A percentile compares a stretch with the other conserved stretches of the same genome.
Evolutionary conservation across 2,113 vertebrate species (phyloP).

Genomic region (Mystacornis crossleyi): DNA sequence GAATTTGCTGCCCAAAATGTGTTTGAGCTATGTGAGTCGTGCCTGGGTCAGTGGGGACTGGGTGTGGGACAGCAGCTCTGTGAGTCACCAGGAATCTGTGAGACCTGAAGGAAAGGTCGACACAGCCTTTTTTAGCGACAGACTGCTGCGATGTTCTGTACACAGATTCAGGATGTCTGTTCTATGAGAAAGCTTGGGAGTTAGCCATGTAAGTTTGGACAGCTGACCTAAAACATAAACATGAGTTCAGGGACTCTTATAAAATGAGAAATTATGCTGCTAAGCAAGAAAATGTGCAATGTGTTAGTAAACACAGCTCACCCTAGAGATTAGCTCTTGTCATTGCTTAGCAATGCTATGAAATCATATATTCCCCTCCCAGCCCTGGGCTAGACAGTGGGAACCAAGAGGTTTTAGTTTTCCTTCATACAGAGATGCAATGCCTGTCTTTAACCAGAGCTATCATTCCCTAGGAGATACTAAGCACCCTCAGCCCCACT

Average conservation of each 20-base stretch:
- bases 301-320: conserved; percentile 23
- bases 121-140: background rate
- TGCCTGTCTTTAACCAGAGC: background rate
- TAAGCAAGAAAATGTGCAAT: conserved; percentile 36
- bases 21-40: background rate
- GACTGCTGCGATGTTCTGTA: background rate
- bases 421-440: background rate
- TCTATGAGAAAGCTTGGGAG: background rate
- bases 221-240: conserved; percentile 1
- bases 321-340: conserved; percentile 39
- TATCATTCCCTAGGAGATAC: background rate
- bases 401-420: background rate
- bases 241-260: background rate
- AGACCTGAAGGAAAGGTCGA: background rate
- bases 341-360: conserved; percentile 53
- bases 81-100: background rate
- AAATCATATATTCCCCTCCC: conserved; percentile 47
- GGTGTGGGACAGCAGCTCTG: conserved; percentile 11
- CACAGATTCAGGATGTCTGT: background rate
- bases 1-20: background rate
- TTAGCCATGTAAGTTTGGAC: background rate
- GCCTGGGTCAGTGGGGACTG: background rate
- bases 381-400: background rate
- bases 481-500: background rate
- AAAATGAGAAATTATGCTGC: conserved; percentile 7